Percentiles rank a stretch among this genome's conserved stretches.
These are phyloP conservation scores for Phyllostomus discolor DNA, from an alignment of 2,113 vertebrate species.

Conservation along the genomic window DNA sequence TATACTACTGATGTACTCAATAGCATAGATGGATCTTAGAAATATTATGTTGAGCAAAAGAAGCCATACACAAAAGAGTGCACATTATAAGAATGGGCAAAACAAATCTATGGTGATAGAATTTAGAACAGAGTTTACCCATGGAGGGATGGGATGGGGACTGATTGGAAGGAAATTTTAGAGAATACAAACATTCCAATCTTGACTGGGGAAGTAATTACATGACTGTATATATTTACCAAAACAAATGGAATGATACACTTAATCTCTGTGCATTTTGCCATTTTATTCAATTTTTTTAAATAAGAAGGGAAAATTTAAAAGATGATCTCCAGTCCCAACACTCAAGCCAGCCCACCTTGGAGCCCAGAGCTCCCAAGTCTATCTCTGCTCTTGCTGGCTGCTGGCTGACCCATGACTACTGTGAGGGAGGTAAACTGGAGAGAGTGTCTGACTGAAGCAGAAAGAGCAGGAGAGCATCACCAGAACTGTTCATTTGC, in stretches of 20 bases:
- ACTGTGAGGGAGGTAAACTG: too few relatives aligned
- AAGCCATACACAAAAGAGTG: background rate
- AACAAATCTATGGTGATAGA: background rate
- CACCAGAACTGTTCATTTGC: background rate
- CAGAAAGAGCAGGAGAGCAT: background rate
- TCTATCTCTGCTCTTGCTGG: background rate
- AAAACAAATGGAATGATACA: background rate
- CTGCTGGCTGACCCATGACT: accelerated
- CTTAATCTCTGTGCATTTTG: background rate
- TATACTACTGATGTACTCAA: accelerated
- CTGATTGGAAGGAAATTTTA: background rate
- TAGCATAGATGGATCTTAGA: background rate
- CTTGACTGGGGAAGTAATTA: background rate
- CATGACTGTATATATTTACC: background rate
- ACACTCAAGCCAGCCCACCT: background rate
- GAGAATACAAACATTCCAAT: background rate
- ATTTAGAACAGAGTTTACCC: background rate
- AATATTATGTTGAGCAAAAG: background rate
- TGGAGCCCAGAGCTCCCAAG: background rate
- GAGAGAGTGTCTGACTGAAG: background rate
- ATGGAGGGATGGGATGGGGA: accelerated
- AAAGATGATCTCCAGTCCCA: background rate
- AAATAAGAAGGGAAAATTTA: background rate
- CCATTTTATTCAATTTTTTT: background rate
- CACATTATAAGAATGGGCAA: background rate